Evolutionary conservation across 2,888 invertebrate genomes (phyloP).

Genomic region (Carabus problematicus): DNA sequence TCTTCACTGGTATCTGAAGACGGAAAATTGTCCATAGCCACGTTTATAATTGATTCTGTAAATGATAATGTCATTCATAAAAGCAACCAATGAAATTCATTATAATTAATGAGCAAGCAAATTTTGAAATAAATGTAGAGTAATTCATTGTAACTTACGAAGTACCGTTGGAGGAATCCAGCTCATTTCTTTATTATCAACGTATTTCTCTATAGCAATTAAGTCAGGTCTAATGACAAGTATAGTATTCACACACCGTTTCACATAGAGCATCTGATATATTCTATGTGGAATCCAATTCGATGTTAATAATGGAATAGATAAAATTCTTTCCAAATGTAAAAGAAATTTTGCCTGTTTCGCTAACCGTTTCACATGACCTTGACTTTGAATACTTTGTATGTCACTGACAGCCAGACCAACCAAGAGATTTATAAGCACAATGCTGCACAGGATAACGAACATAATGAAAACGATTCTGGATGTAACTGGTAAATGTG

Average conservation of each 20-base stretch:
- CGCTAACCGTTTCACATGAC: slow-evolving; percentile 54
- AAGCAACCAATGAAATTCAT: too few species aligned
- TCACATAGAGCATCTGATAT: slow-evolving; percentile 14
- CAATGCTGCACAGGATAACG: slow-evolving; percentile 62
- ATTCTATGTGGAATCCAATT: slow-evolving; percentile 21
- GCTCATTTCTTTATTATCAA: neutral
- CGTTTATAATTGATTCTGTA: slow-evolving; percentile 25
- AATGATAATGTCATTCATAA: slow-evolving; percentile 2
- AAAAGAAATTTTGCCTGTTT: slow-evolving; percentile 57
- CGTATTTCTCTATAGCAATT: slow-evolving; percentile 4
- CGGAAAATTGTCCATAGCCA: slow-evolving; percentile 11
- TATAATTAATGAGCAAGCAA: too few species aligned
- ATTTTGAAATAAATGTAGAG: too few species aligned
- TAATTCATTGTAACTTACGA: slow-evolving; percentile 3
- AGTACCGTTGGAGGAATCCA: neutral
- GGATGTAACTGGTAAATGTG: slow-evolving; percentile 52
- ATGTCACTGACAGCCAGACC: slow-evolving; percentile 66
- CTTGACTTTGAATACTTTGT: slow-evolving; percentile 53
- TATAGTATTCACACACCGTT: slow-evolving; percentile 10
- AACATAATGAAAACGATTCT: slow-evolving; percentile 62
- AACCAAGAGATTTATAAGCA: slow-evolving; percentile 65
- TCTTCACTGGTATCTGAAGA: slow-evolving; percentile 15
- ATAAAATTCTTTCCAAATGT: slow-evolving; percentile 55
- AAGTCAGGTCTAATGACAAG: slow-evolving; percentile 22
- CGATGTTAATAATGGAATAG: slow-evolving; percentile 30